Percentiles rank a stretch among this genome's conserved stretches.
Evolutionary conservation across 1,140 invertebrate genomes (phyloP).

Genomic region (Polyergus mexicanus): DNA sequence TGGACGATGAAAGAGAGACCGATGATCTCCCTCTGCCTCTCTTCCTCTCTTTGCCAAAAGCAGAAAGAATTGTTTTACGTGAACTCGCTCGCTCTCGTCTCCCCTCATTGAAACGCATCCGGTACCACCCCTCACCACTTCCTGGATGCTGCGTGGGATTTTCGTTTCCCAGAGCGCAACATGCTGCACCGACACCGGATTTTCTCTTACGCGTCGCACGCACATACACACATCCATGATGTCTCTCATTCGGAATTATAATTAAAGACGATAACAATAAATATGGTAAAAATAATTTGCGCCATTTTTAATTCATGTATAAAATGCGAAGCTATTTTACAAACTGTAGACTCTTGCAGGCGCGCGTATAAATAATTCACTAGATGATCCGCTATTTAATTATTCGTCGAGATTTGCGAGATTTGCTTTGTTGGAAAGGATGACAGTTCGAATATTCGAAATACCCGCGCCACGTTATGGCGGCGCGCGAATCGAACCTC

Average conservation of each 20-base stretch:
- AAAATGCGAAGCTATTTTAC: neutral
- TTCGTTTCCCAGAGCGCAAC: conserved; percentile 61
- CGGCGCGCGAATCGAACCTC: conserved; percentile 19
- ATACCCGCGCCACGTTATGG: conserved; percentile 56
- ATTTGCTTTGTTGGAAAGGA: neutral
- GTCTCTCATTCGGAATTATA: neutral
- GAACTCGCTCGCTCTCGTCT: conserved; percentile 73
- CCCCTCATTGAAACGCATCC: conserved; percentile 78
- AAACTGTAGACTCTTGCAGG: neutral
- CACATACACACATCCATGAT: neutral
- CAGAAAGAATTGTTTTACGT: conserved; percentile 78
- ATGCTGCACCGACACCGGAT: conserved; percentile 4
- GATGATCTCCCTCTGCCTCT: conserved; percentile 36
- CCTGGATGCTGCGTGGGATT: conserved; percentile 80
- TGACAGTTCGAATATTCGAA: conserved; percentile 60
- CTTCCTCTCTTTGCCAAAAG: conserved; percentile 65
- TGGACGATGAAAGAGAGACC: conserved; percentile 68
- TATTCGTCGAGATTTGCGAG: too few species aligned
- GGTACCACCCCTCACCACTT: conserved; percentile 77
- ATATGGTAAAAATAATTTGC: neutral
- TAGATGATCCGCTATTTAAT: neutral
- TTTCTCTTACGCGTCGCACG: neutral
- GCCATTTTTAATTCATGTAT: neutral
- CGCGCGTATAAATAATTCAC: neutral
- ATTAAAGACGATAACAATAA: neutral